Evolutionary conservation across 2,888 invertebrate genomes (phyloP), one percentile per base, ranked within the genome.

Genomic region (Xestia rhomboidea): DNA sequence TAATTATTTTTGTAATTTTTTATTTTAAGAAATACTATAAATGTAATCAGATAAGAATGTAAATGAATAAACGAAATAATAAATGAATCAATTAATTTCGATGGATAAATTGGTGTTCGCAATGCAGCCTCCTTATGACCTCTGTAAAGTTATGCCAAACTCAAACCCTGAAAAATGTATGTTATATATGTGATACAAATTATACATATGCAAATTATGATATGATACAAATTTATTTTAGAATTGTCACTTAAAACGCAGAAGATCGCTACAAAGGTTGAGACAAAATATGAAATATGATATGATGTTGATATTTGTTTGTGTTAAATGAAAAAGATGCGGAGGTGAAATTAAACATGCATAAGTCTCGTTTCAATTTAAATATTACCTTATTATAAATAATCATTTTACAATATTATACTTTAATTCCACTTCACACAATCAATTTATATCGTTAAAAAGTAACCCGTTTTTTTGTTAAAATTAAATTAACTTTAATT

Each of bases 371-470:
- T 41, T 66, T 38, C 11, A 30, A 30, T 34, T 13, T 2, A 24
- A n/a, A 30, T 66, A 64, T 79, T 84, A 80, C 80, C 80, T 80
- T 80, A 60, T 41, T 68, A 60, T 38, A 60, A 68, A 80, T 83
- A 4, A 79, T 68, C 79, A 80, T 68, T 5, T 34, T 34, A 24
- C 24, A 8, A 24, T 41, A 38, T 18, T 41, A n/a, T n/a, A 21
- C 11, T 24, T 38, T 5, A 7, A 10, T 30, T 57, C 49, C 79
- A 80, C 79, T 83, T 83, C 79, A 80, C 84, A 57, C 34, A n/a
- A 57, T 34, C 51, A 24, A n/a, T 18, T 27, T 30, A 44, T 27
- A 13, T 4, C 7, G 0, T 13, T 15, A 5, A n/a, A 38, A 30
- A 13, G 0, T 24, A 18, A 3, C 8, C 34, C 10, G 13, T 7